Evolutionary conservation across 2,797 vertebrate genomes (phyloP).

Genomic region (Cirrhinus molitorella): DNA sequence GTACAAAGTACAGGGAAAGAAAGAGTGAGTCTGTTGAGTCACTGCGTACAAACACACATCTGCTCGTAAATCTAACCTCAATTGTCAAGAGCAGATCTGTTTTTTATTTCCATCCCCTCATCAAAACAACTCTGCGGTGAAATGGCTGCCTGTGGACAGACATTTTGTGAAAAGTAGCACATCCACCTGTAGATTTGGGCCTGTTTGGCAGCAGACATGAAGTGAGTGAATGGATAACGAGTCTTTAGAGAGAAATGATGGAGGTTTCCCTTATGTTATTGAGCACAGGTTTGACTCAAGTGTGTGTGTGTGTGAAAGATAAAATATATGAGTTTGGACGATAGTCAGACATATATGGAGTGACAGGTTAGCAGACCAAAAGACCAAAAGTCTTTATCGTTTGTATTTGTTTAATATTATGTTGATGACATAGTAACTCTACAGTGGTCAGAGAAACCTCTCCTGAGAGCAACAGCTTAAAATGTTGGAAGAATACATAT

Average conservation of each 20-base stretch:
- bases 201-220: slow-evolving; percentile 33
- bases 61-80: slow-evolving; percentile 58
- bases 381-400: not conserved
- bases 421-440: not conserved
- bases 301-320: not conserved
- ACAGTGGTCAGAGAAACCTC: not conserved
- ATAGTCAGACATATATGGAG: not conserved
- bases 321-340: not conserved
- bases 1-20: not conserved
- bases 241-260: slow-evolving; percentile 32
- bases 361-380: not conserved
- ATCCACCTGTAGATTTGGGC: slow-evolving; percentile 44
- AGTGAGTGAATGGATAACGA: slow-evolving; percentile 30
- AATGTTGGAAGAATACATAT: slow-evolving; percentile 1
- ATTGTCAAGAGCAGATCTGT: slow-evolving; percentile 54
- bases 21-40: slow-evolving; percentile 31
- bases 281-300: not conserved
- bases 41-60: slow-evolving; percentile 57
- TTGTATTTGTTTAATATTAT: not conserved
- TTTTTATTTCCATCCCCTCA: slow-evolving; percentile 58
- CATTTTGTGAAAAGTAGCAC: slow-evolving; percentile 40
- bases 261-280: slow-evolving; percentile 1
- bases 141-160: slow-evolving; percentile 41
- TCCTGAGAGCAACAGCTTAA: not conserved
- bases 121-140: slow-evolving; percentile 56